phyloP scores from a whole-genome alignment of 2,888 invertebrate genomes.

The Drosophila longiperda region DNA sequence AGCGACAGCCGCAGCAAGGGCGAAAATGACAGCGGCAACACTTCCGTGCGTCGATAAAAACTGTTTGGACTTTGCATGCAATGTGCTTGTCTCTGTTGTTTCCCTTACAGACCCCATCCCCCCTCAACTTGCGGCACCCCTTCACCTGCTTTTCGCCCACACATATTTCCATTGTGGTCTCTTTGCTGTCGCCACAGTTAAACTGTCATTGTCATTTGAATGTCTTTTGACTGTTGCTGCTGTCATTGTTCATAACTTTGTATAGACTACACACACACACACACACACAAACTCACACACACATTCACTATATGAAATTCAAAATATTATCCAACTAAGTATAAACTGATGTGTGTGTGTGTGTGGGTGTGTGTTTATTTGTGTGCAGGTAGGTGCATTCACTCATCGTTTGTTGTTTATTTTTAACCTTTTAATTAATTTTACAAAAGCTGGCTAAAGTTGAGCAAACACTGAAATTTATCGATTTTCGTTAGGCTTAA shows the following conservation, averaged over 20 bases:
- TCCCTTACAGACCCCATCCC: not conserved
- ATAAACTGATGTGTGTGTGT: not conserved
- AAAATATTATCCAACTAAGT: conserved; percentile 38
- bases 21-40: conserved; percentile 26
- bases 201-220: conserved; percentile 80
- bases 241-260: conserved; percentile 44
- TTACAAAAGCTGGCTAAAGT: not conserved
- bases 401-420: conserved; percentile 40
- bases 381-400: conserved; percentile 11
- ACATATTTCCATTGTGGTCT: conserved; percentile 36
- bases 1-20: not conserved
- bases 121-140: not conserved
- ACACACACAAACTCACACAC: not conserved
- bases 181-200: conserved; percentile 57
- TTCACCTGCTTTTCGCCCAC: not conserved
- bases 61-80: conserved; percentile 67
- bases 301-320: conserved; percentile 35
- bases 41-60: conserved; percentile 71
- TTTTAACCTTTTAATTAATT: conserved; percentile 63
- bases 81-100: conserved; percentile 15
- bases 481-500: not conserved
- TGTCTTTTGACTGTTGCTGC: conserved; percentile 72
- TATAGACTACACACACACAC: conserved; percentile 4
- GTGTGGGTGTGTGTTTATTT: conserved; percentile 8
- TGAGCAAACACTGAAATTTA: not conserved